Evolutionary conservation across 37 sponge, comb jelly and placozoan genomes (phyloP).

Genomic region (Halisarca cf. caerulea): DNA sequence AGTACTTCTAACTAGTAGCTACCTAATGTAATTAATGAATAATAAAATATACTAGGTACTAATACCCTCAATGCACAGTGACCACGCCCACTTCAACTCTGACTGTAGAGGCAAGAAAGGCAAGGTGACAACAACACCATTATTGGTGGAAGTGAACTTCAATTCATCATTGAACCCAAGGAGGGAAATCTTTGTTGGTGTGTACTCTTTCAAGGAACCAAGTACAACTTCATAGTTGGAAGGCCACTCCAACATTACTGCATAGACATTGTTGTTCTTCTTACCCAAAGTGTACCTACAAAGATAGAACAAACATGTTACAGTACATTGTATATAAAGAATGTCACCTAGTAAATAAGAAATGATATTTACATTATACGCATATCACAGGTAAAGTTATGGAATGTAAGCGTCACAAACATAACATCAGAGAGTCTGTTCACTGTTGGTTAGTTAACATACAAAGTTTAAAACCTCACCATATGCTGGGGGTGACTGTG

Average conservation of each 20-base stretch:
- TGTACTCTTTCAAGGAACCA: conserved; percentile 21
- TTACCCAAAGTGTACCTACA: background rate
- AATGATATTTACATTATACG: no score
- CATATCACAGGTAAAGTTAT: no score
- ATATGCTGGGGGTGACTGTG: conserved; percentile 42
- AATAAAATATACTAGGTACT: no score
- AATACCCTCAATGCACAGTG: conserved; percentile 23
- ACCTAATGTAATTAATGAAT: no score
- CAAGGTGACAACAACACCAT: conserved; percentile 38
- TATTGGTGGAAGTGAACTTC: background rate
- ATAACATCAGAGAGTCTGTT: no score
- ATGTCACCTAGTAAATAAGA: no score
- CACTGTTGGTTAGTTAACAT: no score
- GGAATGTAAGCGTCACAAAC: no score
- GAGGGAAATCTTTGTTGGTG: conserved; percentile 22
- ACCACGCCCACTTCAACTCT: conserved; percentile 66
- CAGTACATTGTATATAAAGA: no score
- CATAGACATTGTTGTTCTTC: conserved; percentile 20
- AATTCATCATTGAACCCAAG: conserved; percentile 29
- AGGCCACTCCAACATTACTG: conserved; percentile 42
- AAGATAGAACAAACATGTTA: no score
- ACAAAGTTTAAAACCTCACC: no score
- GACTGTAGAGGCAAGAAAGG: conserved; percentile 58
- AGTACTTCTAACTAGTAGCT: no score
- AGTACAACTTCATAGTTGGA: conserved; percentile 9